Conservation (phyloP, 2,797 vertebrate genomes). For the Sebastes itinus region DNA sequence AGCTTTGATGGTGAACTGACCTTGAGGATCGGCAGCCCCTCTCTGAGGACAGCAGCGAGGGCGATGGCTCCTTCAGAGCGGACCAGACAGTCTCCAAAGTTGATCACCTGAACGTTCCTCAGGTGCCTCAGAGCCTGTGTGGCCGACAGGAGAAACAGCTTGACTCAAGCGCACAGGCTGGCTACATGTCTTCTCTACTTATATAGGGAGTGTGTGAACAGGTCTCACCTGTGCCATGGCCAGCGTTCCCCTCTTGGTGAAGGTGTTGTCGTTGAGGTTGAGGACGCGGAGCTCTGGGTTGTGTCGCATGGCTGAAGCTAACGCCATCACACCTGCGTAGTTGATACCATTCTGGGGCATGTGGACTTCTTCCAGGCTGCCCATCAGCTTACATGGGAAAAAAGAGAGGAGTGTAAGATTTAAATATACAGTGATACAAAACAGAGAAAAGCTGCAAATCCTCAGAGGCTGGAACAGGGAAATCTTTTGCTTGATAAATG, state of each 20-base stretch:
- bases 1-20: constrained; percentile 59
- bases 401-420: neutral
- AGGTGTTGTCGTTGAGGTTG: constrained; percentile 98
- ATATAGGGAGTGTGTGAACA: neutral
- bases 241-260: constrained; percentile 93
- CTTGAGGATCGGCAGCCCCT: constrained; percentile 92
- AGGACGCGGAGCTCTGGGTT: constrained; percentile 90
- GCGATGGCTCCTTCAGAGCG: constrained; percentile 92
- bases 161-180: neutral
- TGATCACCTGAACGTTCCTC: constrained; percentile 91
- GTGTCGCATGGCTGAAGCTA: constrained; percentile 89
- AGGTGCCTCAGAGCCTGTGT: constrained; percentile 89
- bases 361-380: constrained; percentile 95
- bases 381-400: constrained; percentile 83
- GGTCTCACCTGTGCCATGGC: constrained; percentile 92
- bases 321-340: constrained; percentile 87
- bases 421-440: neutral
- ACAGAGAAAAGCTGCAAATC: neutral
- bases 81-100: constrained; percentile 97
- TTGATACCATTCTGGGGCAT: constrained; percentile 99
- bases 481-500: too few species aligned
- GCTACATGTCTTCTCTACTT: neutral
- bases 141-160: neutral
- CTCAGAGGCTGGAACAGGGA: neutral
- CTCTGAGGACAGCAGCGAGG: constrained; percentile 82